Conservation (phyloP, 2,797 vertebrate genomes). For the Agapornis canus region DNA sequence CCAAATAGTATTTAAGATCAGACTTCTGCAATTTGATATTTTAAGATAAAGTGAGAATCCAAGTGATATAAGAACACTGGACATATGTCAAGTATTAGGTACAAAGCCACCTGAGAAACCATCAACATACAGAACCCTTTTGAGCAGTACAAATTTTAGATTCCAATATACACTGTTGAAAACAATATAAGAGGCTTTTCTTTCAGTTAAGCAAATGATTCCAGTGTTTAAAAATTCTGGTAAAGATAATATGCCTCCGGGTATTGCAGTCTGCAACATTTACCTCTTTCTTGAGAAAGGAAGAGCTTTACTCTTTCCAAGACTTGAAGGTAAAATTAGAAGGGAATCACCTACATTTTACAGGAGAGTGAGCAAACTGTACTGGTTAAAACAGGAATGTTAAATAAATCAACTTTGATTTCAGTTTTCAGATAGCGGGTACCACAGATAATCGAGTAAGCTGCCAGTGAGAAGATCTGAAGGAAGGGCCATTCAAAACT, state of each 20-base stretch:
- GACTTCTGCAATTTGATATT: neutral
- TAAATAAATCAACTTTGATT: neutral
- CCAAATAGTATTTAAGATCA: neutral
- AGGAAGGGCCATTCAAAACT: neutral
- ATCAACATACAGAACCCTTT: neutral
- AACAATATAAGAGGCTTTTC: neutral
- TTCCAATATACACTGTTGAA: neutral
- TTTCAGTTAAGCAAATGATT: neutral
- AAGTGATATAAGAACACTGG: neutral
- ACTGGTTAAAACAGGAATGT: neutral
- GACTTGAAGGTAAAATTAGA: neutral
- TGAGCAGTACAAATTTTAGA: neutral
- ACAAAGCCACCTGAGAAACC: neutral
- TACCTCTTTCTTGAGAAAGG: neutral
- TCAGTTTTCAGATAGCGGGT: neutral
- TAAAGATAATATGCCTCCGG: neutral
- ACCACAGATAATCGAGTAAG: neutral
- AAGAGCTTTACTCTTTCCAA: neutral
- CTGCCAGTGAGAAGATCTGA: neutral
- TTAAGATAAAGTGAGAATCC: neutral
- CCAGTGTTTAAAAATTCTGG: neutral
- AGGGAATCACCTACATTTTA: neutral
- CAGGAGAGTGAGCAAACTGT: neutral
- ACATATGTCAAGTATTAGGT: neutral
- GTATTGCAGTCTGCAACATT: neutral